Evolutionary conservation across 2,797 vertebrate genomes (phyloP), one percentile per base, ranked within the genome.

Genomic region (Rhabdophis nuchalis): DNA sequence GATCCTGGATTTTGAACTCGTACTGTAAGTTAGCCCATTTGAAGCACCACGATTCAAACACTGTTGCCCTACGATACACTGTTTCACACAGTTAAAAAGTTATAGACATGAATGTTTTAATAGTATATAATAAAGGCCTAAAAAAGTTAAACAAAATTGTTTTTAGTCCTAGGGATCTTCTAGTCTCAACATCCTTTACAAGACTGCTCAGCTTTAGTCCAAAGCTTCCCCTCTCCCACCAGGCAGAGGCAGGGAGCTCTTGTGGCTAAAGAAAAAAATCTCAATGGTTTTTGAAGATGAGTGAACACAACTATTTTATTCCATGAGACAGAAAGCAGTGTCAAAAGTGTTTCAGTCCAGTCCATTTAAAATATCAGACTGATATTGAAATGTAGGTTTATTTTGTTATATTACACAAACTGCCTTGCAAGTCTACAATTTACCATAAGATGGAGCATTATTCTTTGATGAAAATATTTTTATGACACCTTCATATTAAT

Each of bases 361-460:
- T 82, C 36, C 4, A 25, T 41, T 46, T 46, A 25, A 82, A 82
- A 82, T 46, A 46, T 41, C 72, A 82, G 36, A 46, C 10, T 46
- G 46, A 82, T 3, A 25, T 12, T 82, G 72, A 82, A 82, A 82
- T 25, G 23, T 82, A 46, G 20, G 20, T 23, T 82, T 82, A 46
- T 41, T 41, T 41, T 82, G 20, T 82, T 72, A 20, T 72, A 32
- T 25, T 41, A 41, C 16, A 29, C 41, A 27, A 50, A 87, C 20
- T 7, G 60, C 56, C 72, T 61, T 90, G 56, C 82, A 92, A 92
- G 87, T 90, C 86, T 85, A 88, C 23, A 93, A 50, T 1, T 93
- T 72, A 1, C 94, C 95, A 96, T 92, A 91, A 96, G 95, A 93
- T 94, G 95, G 95, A 95, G 72, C 90, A 92, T n/a, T n/a, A 89